Base-by-base conservation (phyloP, 2,888 invertebrate species). In the Nomada fabriciana region DNA sequence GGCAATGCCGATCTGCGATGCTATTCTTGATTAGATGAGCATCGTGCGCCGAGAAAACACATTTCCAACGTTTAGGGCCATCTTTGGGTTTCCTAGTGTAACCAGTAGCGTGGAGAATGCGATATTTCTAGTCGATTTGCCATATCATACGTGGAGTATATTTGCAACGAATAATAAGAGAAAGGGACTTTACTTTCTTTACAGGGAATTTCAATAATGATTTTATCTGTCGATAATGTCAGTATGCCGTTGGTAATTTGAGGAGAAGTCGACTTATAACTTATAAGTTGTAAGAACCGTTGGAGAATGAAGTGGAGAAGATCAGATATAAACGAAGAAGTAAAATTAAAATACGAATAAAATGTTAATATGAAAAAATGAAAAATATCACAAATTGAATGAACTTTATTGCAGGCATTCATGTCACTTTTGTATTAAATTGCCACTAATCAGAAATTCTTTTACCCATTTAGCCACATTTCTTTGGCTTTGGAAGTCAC, bases 1-100 rank as follows among this genome's bases (percentile, higher is more conserved):
- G 78, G 79, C 80, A 82, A 84, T 82, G 74, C 70, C 76, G 76
- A 83, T 77, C 76, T 25, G 82, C 80, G 55, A 74, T 70, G 83
- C 76, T 83, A 76, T 83, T 80, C 55, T 59, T 53, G 70, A 59
- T 74, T 65, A 42, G 25, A 47, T 11, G 18, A 70, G 18, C 59
- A 15, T 60, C 29, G n/a, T 36, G 42, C 9, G 47, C 47, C 13
- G 3, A 47, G 47, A 18, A 68, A 68, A 68, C 53, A 25, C 7
- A 36, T 65, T 81, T 55, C 43, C 57, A 53, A 42, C 47, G 63
- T 57, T 64, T n/a, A 43, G 43, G 20, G 20, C 13, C 23, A 42
- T 18, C 60, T 78, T 59, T 20, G 57, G 72, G 57, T 53, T 53
- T 72, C 29, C 57, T 50, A 7, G 4, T 59, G 25, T 23, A 52